A percentile compares a stretch with the other conserved stretches of the same genome.
Evolutionary conservation across 2,797 vertebrate genomes (phyloP).

Genomic region (Hippocampus kuda): DNA sequence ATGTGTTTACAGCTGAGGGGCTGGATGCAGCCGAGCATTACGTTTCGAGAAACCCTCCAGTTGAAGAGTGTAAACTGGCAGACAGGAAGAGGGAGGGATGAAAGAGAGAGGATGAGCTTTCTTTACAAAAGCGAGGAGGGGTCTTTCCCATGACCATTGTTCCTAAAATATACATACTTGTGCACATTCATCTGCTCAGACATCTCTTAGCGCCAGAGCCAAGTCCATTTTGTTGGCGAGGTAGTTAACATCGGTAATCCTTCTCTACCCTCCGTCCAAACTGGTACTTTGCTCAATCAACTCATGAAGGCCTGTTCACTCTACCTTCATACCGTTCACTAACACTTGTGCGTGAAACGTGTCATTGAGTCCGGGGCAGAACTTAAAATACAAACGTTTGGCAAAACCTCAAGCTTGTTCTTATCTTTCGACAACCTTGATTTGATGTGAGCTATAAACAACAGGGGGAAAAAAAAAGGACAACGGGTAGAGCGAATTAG

Average conservation of each 20-base stretch:
- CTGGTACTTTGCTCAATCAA: not conserved
- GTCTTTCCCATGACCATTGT: conserved; percentile 13
- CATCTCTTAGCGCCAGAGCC: not conserved
- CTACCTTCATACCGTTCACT: not conserved
- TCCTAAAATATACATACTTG: conserved; percentile 1
- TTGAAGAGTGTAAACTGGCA: conserved; percentile 10
- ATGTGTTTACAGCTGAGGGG: conserved; percentile 5
- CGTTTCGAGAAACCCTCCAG: not conserved
- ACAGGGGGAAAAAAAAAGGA: not conserved
- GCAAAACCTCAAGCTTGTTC: conserved; percentile 1
- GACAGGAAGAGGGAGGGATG: conserved; percentile 26
- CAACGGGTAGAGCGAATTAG: not conserved
- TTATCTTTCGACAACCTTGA: not conserved
- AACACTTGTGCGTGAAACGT: not conserved
- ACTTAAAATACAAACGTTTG: not conserved
- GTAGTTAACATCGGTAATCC: not conserved
- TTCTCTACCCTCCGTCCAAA: not conserved
- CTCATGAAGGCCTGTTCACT: not conserved
- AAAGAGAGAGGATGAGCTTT: conserved; percentile 29
- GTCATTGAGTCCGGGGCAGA: not conserved
- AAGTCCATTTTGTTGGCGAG: not conserved
- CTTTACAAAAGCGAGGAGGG: conserved; percentile 3
- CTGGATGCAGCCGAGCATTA: not conserved
- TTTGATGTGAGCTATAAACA: not conserved
- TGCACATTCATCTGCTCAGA: not conserved